Base-by-base conservation (phyloP, 1,140 invertebrate genomes). In the Cherax quadricarinatus region DNA sequence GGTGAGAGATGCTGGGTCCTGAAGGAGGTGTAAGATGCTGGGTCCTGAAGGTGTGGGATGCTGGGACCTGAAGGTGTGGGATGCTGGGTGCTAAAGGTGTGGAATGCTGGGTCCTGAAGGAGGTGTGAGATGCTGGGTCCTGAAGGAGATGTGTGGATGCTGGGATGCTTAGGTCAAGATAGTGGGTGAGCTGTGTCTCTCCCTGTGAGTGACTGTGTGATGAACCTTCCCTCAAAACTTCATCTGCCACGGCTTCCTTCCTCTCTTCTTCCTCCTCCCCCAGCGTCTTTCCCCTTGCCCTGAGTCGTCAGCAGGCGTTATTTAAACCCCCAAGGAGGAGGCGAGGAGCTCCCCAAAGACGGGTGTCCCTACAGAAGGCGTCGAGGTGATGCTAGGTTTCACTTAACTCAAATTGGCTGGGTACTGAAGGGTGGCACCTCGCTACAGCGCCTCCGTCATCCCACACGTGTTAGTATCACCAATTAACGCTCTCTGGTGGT, bases 401-500 rank as follows among this genome's bases (percentile, higher is more conserved):
- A 91, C 89, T 91, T 91, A 91, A 91, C 89, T 91, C 89, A 91
- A 91, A 91, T 91, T 91, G 89, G 30, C 84, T 70, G 18, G 84
- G 83, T 91, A 91, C 83, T 91, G 89, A 81, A 86, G 84, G 89
- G 84, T 78, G 83, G 89, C 89, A 91, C 89, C 89, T 91, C 62
- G 66, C 78, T 86, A 91, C 89, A 91, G 89, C 30, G 84, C 82
- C 87, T 88, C 87, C 75, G 86, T 89, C 92, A 85, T 89, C 87
- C 82, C 92, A 83, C 87, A 93, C 87, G 92, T 93, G 92, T 93
- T 88, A 82, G 86, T 89, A 88, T 89, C 82, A 93, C 81, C 87
- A 93, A 93, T 93, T 93, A 93, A 93, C 92, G 92, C 92, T 86
- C 87, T 84, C 81, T 84, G 70, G 57, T 89, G 87, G 87, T 88